phyloP scores from a whole-genome alignment of 2,797 vertebrate species.

The Neosalanx taihuensis region DNA sequence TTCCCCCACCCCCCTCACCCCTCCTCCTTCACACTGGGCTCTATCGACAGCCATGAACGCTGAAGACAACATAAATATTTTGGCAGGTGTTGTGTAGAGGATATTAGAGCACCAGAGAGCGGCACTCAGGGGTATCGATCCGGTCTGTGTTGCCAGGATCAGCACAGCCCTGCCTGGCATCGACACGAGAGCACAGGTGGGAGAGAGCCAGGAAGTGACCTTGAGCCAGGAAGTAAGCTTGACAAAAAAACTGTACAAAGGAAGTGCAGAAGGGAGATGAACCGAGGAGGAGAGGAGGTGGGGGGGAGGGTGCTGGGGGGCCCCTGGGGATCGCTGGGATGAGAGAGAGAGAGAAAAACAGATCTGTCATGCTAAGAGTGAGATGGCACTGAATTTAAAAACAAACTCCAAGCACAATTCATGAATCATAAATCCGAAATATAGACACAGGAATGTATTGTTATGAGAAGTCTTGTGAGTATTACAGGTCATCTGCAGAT shows the following conservation, averaged over 20 bases:
- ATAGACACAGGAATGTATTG: neutral
- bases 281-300: constrained; percentile 35
- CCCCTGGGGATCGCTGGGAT: constrained; percentile 7
- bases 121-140: constrained; percentile 64
- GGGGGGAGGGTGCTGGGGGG: constrained; percentile 20
- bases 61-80: constrained; percentile 67
- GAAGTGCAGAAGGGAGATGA: constrained; percentile 42
- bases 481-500: constrained; percentile 15
- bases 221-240: constrained; percentile 57
- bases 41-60: constrained; percentile 41
- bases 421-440: neutral
- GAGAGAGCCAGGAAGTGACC: constrained; percentile 46
- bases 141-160: constrained; percentile 57
- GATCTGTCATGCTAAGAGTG: neutral
- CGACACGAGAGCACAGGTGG: constrained; percentile 43
- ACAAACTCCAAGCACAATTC: neutral
- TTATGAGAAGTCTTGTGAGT: neutral
- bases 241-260: constrained; percentile 52
- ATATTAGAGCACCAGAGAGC: constrained; percentile 58
- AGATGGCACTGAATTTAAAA: neutral
- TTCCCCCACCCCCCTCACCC: neutral
- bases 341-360: constrained; percentile 3
- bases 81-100: constrained; percentile 63
- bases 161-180: constrained; percentile 47
- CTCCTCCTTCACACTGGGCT: constrained; percentile 20